Evolutionary conservation across 1,140 invertebrate genomes (phyloP), one percentile per base, ranked within the genome.

Genomic region (Apolygus lucorum): DNA sequence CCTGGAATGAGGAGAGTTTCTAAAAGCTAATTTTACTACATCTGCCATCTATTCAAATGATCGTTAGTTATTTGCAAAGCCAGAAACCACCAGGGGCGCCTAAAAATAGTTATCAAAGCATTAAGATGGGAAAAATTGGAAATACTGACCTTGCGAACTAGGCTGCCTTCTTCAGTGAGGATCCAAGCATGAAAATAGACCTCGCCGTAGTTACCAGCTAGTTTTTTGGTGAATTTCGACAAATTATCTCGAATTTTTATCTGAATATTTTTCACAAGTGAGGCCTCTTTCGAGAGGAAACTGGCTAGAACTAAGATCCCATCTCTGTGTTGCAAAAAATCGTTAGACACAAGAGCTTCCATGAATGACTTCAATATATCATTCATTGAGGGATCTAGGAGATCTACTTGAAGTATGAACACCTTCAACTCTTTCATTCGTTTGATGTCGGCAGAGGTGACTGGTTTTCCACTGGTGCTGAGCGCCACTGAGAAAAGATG

Each of bases 151-250:
- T n/a, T n/a, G n/a, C n/a, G n/a, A n/a, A n/a, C n/a, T n/a, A n/a
- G n/a, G n/a, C n/a, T n/a, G 54, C 54, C 54, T 1, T 49, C 63
- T 2, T 49, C 63, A 17, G 62, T 8, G 8, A 65, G 54, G 21
- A 42, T 68, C 72, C 72, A 73, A 24, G 68, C 68, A 14, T 28
- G 52, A 63, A 64, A 70, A 29, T 68, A 72, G 26, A 69, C 52
- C 52, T 72, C 71, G 28, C 72, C 72, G 64, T 72, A 72, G 14
- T 24, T 52, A 21, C n/a, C 2, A 70, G 72, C 72, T 28, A 69
- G 49, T 14, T n/a, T 25, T 59, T 69, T 67, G 24, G 22, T 67
- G 17, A 66, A 28, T 22, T 68, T 59, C 29, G 69, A 59, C 13
- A 71, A 24, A 52, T 25, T 29, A 14, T 69, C 49, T 63, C 67